Evolutionary conservation across 1,140 invertebrate species (phyloP).

Genomic region (Hermatobates lingyangjiaoensis): DNA sequence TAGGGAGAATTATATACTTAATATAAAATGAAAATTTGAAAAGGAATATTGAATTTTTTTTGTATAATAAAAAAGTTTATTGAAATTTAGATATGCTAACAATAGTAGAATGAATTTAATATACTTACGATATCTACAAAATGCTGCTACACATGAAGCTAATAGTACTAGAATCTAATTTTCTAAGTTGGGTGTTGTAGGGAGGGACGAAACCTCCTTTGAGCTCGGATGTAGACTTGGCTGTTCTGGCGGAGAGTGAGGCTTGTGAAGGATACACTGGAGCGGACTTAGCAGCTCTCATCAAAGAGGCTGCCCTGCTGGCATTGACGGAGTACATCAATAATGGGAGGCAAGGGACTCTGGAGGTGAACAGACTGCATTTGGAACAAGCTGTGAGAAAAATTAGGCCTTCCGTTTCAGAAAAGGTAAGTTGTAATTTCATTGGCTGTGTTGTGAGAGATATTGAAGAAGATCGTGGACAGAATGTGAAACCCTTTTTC

Average conservation of each 20-base stretch:
- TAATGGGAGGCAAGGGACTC: conserved; percentile 18
- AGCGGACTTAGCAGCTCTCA: conserved; percentile 74
- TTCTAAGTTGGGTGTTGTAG: conserved; percentile 23
- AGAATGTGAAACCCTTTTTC: conserved; percentile 4
- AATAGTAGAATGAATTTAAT: too few species aligned
- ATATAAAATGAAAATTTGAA: too few species aligned
- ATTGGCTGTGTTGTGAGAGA: not conserved
- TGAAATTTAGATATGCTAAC: too few species aligned
- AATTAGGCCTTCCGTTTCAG: conserved; percentile 59
- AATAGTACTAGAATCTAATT: too few species aligned
- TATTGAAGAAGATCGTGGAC: not conserved
- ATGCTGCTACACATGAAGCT: too few species aligned
- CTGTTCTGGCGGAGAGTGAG: conserved; percentile 38
- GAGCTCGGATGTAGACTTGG: conserved; percentile 54
- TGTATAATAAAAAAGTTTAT: too few species aligned
- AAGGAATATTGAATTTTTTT: too few species aligned
- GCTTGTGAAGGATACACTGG: conserved; percentile 69
- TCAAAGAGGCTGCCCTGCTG: conserved; percentile 61
- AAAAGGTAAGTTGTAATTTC: conserved; percentile 8
- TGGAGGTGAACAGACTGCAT: conserved; percentile 31
- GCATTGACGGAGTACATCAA: conserved; percentile 45
- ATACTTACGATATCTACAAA: too few species aligned
- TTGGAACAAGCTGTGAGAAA: conserved; percentile 45
- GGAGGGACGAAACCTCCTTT: conserved; percentile 57
- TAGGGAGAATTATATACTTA: too few species aligned